A percentile compares a stretch with the other conserved stretches of the same genome.
These are phyloP conservation scores for Buathra laborator DNA, from an alignment of 2,888 invertebrate species.

Conservation along the genomic window DNA sequence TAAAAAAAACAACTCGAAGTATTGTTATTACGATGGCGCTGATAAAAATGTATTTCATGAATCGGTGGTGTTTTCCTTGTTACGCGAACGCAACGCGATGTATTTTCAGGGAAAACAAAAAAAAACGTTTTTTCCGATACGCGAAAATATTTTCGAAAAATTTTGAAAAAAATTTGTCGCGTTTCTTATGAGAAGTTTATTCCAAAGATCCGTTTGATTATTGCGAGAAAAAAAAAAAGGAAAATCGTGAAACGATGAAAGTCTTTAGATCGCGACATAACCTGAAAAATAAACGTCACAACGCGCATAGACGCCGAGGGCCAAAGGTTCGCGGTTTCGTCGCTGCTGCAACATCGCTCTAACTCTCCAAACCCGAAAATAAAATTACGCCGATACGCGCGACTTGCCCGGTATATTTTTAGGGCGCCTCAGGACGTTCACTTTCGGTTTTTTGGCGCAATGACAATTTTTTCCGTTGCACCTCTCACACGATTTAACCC, in stretches of 20 bases:
- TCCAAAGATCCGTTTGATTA: too few species aligned
- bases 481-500: conserved; percentile 47
- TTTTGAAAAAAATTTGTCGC: too few species aligned
- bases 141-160: too few species aligned
- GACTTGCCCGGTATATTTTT: conserved; percentile 67
- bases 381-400: conserved; percentile 43
- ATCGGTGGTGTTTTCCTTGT: too few species aligned
- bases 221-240: too few species aligned
- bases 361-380: neutral
- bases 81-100: too few species aligned
- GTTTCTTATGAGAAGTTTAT: too few species aligned
- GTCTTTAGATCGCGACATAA: neutral
- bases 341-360: conserved; percentile 11
- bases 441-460: conserved; percentile 82
- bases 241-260: neutral
- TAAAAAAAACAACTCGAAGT: neutral
- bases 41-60: too few species aligned
- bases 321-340: neutral
- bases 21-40: too few species aligned
- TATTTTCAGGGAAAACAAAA: too few species aligned
- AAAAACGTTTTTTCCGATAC: too few species aligned
- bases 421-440: conserved; percentile 68
- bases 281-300: neutral
- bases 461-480: conserved; percentile 80
- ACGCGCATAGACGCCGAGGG: neutral